Evolutionary conservation across 1,140 invertebrate species (phyloP).

Genomic region (Papilio machaon): DNA sequence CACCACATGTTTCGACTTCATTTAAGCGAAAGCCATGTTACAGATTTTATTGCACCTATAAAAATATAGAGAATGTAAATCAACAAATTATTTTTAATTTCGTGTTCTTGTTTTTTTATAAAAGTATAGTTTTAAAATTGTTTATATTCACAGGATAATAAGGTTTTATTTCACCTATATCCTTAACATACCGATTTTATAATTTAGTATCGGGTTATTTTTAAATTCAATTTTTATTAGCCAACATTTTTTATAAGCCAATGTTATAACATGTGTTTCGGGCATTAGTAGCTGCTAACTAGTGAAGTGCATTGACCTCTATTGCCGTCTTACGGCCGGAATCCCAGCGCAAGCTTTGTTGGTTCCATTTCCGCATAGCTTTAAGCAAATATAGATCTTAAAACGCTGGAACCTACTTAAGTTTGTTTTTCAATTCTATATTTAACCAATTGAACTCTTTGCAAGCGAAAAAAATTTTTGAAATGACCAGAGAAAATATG

Average conservation of each 20-base stretch:
- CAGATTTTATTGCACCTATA: constrained; percentile 5
- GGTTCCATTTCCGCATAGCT: constrained; percentile 33
- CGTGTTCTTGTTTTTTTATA: neutral
- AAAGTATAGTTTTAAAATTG: neutral
- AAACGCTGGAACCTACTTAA: neutral
- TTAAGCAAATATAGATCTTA: constrained; percentile 20
- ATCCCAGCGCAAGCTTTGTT: constrained; percentile 18
- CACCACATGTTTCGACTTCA: constrained; percentile 13
- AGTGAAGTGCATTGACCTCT: constrained; percentile 31
- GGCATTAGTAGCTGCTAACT: neutral
- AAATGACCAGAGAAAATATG: neutral
- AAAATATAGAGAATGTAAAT: constrained; percentile 1
- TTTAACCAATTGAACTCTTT: neutral
- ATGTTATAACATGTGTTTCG: neutral
- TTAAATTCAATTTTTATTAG: too few relatives aligned
- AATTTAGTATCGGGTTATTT: too few relatives aligned
- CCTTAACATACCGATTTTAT: too few relatives aligned
- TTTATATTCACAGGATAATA: neutral
- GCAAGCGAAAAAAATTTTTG: neutral
- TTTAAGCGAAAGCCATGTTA: constrained; percentile 18
- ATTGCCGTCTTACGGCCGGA: constrained; percentile 13
- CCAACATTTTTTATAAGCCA: neutral
- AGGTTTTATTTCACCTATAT: too few relatives aligned
- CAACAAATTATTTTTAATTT: neutral
- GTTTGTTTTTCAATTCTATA: constrained; percentile 16